Evolutionary conservation across 1,140 invertebrate species (phyloP).

Genomic region (Macrobrachium nipponense): DNA sequence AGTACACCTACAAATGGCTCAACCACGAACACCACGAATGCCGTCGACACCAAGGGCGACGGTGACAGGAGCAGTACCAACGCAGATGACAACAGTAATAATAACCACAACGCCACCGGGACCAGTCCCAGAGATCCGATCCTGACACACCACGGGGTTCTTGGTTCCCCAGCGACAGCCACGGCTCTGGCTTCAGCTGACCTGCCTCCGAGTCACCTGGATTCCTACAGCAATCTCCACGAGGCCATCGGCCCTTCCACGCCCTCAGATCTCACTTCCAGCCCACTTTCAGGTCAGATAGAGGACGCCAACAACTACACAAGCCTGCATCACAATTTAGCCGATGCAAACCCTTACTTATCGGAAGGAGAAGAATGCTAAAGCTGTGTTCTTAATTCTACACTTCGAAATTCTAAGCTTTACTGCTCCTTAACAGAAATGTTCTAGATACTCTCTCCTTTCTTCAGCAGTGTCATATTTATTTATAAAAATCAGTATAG

Average conservation of each 20-base stretch:
- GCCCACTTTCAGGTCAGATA: slow-evolving; percentile 21
- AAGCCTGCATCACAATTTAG: slow-evolving; percentile 30
- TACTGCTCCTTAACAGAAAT: too few relatives aligned
- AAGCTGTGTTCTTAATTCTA: too few relatives aligned
- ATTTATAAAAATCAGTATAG: too few relatives aligned
- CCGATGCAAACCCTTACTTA: slow-evolving; percentile 25
- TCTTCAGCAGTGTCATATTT: too few relatives aligned
- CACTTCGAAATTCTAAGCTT: too few relatives aligned
- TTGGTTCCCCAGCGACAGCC: neutral
- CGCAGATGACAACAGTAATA: neutral
- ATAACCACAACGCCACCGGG: neutral
- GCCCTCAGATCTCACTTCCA: slow-evolving; percentile 14
- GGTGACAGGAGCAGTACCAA: slow-evolving; percentile 3
- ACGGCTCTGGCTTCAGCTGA: slow-evolving; percentile 4
- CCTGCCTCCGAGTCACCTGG: neutral
- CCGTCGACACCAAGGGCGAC: neutral
- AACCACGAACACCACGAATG: slow-evolving; percentile 13
- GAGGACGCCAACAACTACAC: slow-evolving; percentile 19
- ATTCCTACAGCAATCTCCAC: slow-evolving; percentile 21
- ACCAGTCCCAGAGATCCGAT: slow-evolving; percentile 10
- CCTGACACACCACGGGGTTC: slow-evolving; percentile 25
- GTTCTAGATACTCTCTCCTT: too few relatives aligned
- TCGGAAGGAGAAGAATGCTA: slow-evolving; percentile 34
- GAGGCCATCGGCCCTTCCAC: slow-evolving; percentile 34
- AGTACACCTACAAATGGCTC: neutral